Base-by-base conservation (phyloP, 2,888 invertebrate genomes). In the Tetranychus truncatus region DNA sequence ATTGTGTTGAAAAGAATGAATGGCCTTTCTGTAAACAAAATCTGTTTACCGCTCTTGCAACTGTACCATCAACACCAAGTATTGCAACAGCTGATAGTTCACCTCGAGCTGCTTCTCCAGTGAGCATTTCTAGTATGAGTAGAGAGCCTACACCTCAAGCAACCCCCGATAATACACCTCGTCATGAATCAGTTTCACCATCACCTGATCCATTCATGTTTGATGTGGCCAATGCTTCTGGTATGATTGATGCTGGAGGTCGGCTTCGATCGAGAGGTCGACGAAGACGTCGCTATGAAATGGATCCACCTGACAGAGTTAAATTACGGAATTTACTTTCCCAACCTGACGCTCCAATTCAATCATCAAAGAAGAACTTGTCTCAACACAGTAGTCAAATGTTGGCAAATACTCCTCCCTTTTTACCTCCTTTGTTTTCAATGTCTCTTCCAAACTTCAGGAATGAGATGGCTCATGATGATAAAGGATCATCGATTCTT, bases 1-100 rank as follows among this genome's bases (percentile, higher is more conserved):
- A 92, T 81, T 92, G 92, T 71, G 89, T 95, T 55, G 95, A 95
- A 83, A 90, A 91, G 78, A 90, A 89, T 80, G 91, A 92, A 81
- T 94, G 93, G 93, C 92, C 93, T 24, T 76, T 72, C 18, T 55
- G 72, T 24, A 20, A 75, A 34, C 77, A 76, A 55, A 45, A 74
- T 66, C 73, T 73, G 45, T 75, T 75, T 45, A 24, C 75, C 15
- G n/a, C 20, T 9, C 15, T 73, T 9, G 44, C 75, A 15, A 65
- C 20, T 45, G 44, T 66, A 6, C 21, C 24, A 24, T 76, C 74
- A 46, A 76, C 75, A 6, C 75, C 75, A 20, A 76, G 74, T 72
- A 45, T 76, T 9, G 76, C 75, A 9, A 76, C 75, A 7, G 77
- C 75, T 66, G 75, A 75, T 24, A 76, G 75, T 24, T 77, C 79